Percentiles rank a stretch among this genome's conserved stretches.
phyloP scores from a whole-genome alignment of 2,113 vertebrate genomes.

The Turdus rufiventris region DNA sequence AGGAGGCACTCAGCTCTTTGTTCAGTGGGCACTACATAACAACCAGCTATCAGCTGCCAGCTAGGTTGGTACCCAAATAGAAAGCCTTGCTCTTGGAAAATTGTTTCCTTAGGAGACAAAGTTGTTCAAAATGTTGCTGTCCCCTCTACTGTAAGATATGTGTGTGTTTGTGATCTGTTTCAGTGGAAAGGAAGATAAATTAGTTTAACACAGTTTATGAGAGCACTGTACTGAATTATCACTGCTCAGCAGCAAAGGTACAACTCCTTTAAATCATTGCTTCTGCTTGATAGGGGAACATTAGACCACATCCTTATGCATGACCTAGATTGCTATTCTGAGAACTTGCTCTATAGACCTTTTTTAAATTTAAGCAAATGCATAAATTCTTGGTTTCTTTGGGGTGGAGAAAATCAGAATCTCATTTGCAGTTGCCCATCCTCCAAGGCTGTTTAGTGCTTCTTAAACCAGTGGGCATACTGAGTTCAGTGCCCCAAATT shows the following conservation, averaged over 20 bases:
- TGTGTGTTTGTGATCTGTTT: background rate
- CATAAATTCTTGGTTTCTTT: background rate
- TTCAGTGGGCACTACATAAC: fast-evolving
- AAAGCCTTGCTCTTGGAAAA: background rate
- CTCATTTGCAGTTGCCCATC: background rate
- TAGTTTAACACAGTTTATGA: background rate
- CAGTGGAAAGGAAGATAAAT: background rate
- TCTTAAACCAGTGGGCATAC: background rate
- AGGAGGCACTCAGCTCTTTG: background rate
- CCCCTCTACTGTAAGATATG: background rate
- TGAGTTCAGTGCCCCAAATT: slow-evolving; percentile 12
- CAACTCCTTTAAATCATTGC: background rate
- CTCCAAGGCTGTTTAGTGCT: background rate
- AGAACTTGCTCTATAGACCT: background rate
- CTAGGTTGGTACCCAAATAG: background rate
- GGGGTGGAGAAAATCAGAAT: background rate
- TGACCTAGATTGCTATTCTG: background rate
- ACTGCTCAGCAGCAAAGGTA: background rate
- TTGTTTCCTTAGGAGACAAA: background rate
- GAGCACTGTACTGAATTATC: background rate
- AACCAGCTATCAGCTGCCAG: background rate
- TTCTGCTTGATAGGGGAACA: background rate
- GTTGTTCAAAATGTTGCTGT: background rate
- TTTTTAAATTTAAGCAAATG: background rate
- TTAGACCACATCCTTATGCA: background rate